Percentiles rank a stretch among this genome's conserved stretches.
phyloP scores from a whole-genome alignment of 2,797 vertebrate genomes.

The Pipistrellus kuhlii region DNA sequence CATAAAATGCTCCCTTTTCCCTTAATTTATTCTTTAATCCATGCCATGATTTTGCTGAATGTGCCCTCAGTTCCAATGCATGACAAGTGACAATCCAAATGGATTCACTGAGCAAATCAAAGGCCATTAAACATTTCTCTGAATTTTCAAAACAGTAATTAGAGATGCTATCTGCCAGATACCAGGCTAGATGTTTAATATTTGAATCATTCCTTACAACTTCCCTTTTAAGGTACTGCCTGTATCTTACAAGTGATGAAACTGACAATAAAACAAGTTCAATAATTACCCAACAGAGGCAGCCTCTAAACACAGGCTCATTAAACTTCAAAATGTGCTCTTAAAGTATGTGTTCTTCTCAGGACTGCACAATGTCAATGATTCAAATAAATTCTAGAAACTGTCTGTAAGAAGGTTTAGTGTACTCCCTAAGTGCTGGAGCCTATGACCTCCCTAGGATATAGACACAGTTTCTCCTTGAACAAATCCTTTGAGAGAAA shows the following conservation, averaged over 20 bases:
- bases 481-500: neutral
- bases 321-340: slow-evolving; percentile 1
- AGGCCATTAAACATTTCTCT: neutral
- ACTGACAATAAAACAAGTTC: neutral
- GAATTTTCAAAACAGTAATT: neutral
- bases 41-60: neutral
- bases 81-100: neutral
- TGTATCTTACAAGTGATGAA: neutral
- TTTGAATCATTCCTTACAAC: slow-evolving; percentile 7
- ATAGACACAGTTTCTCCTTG: neutral
- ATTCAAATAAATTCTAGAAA: slow-evolving; percentile 20
- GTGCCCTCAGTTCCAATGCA: neutral
- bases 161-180: neutral
- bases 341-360: neutral
- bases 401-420: neutral
- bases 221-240: neutral
- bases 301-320: neutral
- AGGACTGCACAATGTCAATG: neutral
- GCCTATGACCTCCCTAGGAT: neutral
- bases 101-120: neutral
- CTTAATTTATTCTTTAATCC: slow-evolving; percentile 8
- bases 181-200: neutral
- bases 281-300: neutral
- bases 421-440: neutral
- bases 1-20: neutral